Base-by-base conservation (phyloP, 2,797 vertebrate species). In the Bucorvus abyssinicus region DNA sequence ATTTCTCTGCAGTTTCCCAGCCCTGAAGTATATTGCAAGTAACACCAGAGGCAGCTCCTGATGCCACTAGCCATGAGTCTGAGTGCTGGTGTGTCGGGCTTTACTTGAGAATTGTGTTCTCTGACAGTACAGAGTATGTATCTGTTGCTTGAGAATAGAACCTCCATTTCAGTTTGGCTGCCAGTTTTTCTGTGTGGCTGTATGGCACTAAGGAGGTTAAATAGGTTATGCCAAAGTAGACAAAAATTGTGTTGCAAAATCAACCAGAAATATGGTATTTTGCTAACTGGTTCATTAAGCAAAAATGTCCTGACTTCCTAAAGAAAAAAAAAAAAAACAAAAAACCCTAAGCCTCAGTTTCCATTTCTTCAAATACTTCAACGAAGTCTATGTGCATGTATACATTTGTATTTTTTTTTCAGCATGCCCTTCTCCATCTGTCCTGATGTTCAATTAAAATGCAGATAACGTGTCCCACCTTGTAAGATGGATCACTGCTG, bases 371-470 rank as follows among this genome's bases (percentile, higher is more conserved):
- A 84, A 38, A 11, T 57, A 74, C 78, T 86, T 84, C 69, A 42
- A 14, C 26, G 42, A 60, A n/a, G 8, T 32, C 34, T 52, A 0
- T 65, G 14, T 87, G 26, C 49, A 10, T n/a, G 5, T 65, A 12
- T 50, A 42, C 4, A 0, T 68, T 71, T 47, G 27, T 89, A 27
- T 87, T 92, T 81, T 38, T 40, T 87, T 95, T 94, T 60, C 42
- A 29, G 8, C 50, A 5, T 85, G 68, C 30, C 22, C 57, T 92
- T 93, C 68, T 80, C 42, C 10, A 2, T 92, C 67, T 71, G n/a
- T 78, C 80, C 70, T 65, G 47, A 52, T 88, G 76, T 77, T 82
- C 89, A 96, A 70, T 97, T 96, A 95, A 96, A 94, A 97, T 97
- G 91, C 91, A 96, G 96, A 90, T 95, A 93, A 93, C 79, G 75